Percentiles rank a stretch among this genome's conserved stretches.
Conservation (phyloP, 1,140 invertebrate genomes). For the Diorhabda elongata region DNA sequence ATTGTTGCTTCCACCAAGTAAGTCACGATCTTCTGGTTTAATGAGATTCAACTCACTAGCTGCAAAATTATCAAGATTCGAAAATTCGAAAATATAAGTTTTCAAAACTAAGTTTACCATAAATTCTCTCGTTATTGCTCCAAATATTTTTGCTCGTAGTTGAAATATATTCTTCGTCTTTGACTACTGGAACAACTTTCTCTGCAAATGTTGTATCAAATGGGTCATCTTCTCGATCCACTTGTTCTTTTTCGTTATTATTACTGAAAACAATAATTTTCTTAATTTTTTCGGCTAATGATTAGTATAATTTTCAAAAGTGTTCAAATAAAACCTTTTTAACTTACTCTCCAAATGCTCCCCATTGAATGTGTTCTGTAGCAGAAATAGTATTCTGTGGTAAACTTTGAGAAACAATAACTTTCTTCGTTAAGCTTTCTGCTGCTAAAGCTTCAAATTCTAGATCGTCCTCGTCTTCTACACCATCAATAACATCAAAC, state of each 20-base stretch:
- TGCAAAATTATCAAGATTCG: constrained; percentile 11
- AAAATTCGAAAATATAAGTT: too few relatives aligned
- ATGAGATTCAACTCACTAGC: constrained; percentile 22
- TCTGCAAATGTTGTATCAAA: constrained; percentile 84
- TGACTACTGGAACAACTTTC: constrained; percentile 61
- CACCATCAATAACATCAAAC: constrained; percentile 22
- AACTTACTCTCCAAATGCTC: constrained; percentile 52
- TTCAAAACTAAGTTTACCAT: too few relatives aligned
- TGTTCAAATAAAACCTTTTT: background rate
- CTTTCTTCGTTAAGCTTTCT: constrained; percentile 61
- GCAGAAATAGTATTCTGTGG: constrained; percentile 32
- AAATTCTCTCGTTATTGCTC: too few relatives aligned
- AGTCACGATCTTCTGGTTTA: constrained; percentile 51
- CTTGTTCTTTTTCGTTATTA: constrained; percentile 7
- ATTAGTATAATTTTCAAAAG: background rate
- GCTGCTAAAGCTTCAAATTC: constrained; percentile 71
- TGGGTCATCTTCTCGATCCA: constrained; percentile 62
- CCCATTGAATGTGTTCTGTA: constrained; percentile 52
- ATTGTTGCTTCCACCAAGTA: constrained; percentile 69
- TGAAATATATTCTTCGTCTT: background rate
- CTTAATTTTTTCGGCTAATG: background rate
- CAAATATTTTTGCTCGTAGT: too few relatives aligned
- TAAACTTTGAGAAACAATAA: constrained; percentile 35
- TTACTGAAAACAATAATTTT: constrained; percentile 10
- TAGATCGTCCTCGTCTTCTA: constrained; percentile 58